Evolutionary conservation across 2,113 vertebrate species (phyloP).

Genomic region (Pseudopipra pipra): DNA sequence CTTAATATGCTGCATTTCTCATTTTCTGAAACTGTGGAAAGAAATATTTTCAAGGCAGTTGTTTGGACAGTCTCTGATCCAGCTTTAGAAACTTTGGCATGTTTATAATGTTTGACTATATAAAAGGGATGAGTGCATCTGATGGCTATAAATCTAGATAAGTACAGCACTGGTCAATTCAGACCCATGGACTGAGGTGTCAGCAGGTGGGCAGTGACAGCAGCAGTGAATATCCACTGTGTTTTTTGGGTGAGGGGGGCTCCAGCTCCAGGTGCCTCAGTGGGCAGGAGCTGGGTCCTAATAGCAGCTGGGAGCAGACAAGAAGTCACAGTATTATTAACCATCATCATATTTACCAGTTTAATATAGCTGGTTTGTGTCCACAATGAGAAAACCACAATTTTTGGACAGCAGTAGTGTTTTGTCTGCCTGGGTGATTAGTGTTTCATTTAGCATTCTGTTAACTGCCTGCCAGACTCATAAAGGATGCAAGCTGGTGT

Average conservation of each 20-base stretch:
- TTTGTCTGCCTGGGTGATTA: constrained; percentile 8
- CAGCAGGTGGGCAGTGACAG: background rate
- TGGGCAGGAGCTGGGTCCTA: background rate
- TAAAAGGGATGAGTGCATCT: background rate
- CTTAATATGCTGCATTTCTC: background rate
- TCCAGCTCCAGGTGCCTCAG: background rate
- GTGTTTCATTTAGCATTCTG: background rate
- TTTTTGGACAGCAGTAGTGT: background rate
- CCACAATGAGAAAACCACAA: background rate
- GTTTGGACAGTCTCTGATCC: background rate
- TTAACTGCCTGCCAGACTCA: background rate
- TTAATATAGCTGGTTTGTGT: background rate
- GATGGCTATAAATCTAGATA: background rate
- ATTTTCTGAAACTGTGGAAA: background rate
- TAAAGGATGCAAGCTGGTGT: background rate
- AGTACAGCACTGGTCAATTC: background rate
- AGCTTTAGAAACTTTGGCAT: background rate
- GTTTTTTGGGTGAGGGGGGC: background rate
- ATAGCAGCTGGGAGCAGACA: background rate
- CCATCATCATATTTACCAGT: background rate
- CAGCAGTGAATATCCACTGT: accelerated
- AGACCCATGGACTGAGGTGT: background rate
- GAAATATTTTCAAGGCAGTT: background rate
- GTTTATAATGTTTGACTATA: background rate
- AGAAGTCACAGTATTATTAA: background rate